Percentiles rank a stretch among this genome's conserved stretches.
These are phyloP conservation scores for Prunella himalayana DNA, from an alignment of 2,113 vertebrate species.

Conservation along the genomic window DNA sequence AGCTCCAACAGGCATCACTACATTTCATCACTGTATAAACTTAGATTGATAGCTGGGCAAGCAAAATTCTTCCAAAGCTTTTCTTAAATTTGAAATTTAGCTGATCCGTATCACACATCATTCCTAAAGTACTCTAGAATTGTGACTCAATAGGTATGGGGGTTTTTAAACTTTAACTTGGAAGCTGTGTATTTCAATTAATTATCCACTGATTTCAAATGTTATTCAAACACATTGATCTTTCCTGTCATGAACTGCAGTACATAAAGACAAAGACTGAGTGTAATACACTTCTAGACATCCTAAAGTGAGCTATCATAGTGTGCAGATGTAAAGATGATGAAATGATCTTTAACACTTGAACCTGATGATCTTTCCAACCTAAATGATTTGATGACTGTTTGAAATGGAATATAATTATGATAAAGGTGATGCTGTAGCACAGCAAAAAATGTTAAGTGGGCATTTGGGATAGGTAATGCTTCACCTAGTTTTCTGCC, in stretches of 20 bases:
- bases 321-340: background rate
- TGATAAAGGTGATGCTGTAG: background rate
- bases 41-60: background rate
- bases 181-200: background rate
- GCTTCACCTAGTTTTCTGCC: background rate
- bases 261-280: background rate
- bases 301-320: background rate
- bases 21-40: background rate
- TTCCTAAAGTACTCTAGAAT: background rate
- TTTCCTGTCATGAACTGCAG: background rate
- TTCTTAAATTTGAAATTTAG: background rate
- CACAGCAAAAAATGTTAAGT: background rate
- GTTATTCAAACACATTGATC: background rate
- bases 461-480: background rate
- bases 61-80: background rate
- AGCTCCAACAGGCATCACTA: background rate
- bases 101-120: background rate
- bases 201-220: background rate
- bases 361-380: background rate
- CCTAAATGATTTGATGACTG: background rate
- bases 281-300: background rate
- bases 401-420: background rate
- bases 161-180: background rate
- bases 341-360: background rate
- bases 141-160: background rate